Evolutionary conservation across 2,113 vertebrate species (phyloP).

Genomic region (Siniperca knerii): DNA sequence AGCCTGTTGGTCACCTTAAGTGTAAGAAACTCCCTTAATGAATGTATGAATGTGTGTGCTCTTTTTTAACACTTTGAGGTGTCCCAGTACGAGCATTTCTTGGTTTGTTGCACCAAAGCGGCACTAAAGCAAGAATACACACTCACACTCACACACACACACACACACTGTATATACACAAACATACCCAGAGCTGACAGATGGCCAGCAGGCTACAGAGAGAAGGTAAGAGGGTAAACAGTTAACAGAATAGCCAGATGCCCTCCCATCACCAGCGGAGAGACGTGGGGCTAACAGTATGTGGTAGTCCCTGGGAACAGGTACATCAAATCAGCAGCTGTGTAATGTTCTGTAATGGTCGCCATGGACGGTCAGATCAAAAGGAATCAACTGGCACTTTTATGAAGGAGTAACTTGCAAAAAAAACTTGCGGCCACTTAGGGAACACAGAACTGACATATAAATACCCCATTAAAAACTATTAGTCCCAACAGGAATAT

Average conservation of each 20-base stretch:
- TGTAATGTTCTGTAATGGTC: not conserved
- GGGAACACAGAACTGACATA: not conserved
- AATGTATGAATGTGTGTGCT: constrained; percentile 25
- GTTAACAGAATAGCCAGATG: constrained; percentile 35
- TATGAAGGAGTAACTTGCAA: not conserved
- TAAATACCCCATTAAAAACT: not conserved
- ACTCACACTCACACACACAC: not conserved
- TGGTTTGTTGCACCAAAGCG: constrained; percentile 3
- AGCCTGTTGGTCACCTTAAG: constrained; percentile 44
- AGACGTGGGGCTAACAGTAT: not conserved
- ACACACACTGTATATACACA: constrained; percentile 27
- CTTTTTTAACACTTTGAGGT: constrained; percentile 24
- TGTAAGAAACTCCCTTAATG: constrained; percentile 50
- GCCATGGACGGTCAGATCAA: not conserved
- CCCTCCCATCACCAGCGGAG: constrained; percentile 20
- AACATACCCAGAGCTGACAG: constrained; percentile 29
- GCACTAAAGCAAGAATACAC: not conserved
- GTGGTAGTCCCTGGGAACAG: constrained; percentile 3
- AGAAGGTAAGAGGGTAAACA: constrained; percentile 53
- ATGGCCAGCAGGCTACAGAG: constrained; percentile 41
- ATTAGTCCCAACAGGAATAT: not conserved
- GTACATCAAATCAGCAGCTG: constrained; percentile 25
- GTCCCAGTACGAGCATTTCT: constrained; percentile 2
- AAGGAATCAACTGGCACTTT: constrained; percentile 6
- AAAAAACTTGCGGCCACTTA: not conserved